Evolutionary conservation across 2,888 invertebrate genomes (phyloP), one percentile per base, ranked within the genome.

Genomic region (Cryptocephalus moraei): DNA sequence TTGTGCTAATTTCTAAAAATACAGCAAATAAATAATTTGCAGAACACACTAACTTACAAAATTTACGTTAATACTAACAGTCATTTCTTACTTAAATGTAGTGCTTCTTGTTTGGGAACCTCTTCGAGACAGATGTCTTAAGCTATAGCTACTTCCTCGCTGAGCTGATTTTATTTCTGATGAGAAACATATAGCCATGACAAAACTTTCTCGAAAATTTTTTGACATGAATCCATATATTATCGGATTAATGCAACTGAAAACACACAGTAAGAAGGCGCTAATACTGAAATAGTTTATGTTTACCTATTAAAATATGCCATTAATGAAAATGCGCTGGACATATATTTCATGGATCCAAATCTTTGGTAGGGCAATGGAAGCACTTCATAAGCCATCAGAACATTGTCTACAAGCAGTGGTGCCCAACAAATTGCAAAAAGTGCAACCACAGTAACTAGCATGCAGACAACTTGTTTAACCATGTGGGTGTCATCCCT

Each of bases 161-260:
- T 22, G 22, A 22, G 22, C 22, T 22, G 22, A 22, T 22, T 22
- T 22, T 22, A 22, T 22, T 22, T 22, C 22, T 22, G 22, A 22
- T 22, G 55, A 49, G 46, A 67, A 67, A 56, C 76, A 75, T n/a
- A 76, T 67, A 0, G 75, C 75, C 33, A 74, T 67, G 45, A 72
- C 64, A 60, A 77, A 77, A 53, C 77, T 76, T 54, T 77, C 76
- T 3, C 83, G 70, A 66, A 84, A 84, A 67, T 79, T 81, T 60
- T 78, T 77, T 39, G 84, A 84, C 80, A 85, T 82, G 67, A 85
- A 85, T 31, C 82, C 84, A 63, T 85, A 85, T 33, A 84, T 76
- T 38, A 85, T 75, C 4, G 85, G 85, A 67, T 84, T 84, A 56
- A 84, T 75, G 65, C 83, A 84, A 60, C 82, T 82, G 60, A 32